Conservation (phyloP, 1,140 invertebrate genomes). For the Sycophila sp. region DNA sequence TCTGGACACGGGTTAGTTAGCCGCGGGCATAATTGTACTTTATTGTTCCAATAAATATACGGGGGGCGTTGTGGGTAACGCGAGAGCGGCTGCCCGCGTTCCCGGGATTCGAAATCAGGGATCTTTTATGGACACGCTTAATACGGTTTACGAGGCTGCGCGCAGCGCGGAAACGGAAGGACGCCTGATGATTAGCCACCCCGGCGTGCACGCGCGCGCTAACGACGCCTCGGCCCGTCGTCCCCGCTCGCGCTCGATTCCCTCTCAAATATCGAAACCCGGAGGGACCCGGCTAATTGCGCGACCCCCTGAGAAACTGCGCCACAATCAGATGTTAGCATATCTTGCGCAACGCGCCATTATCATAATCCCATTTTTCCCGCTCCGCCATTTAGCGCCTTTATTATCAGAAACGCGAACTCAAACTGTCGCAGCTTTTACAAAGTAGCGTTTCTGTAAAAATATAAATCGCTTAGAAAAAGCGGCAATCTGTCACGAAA, state of each 20-base stretch:
- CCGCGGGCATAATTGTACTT: conserved; percentile 56
- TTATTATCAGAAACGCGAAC: no score
- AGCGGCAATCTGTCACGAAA: no score
- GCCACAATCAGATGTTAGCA: not conserved
- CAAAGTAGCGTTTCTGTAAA: no score
- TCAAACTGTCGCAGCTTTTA: no score
- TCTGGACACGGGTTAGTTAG: conserved; percentile 49
- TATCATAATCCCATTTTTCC: not conserved
- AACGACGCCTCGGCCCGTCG: no score
- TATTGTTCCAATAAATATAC: conserved; percentile 63
- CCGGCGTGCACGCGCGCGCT: not conserved
- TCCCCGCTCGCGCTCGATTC: not conserved
- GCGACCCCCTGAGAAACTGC: conserved; percentile 10
- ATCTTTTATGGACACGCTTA: conserved; percentile 51
- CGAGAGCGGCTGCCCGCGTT: conserved; percentile 34
- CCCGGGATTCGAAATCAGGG: conserved; percentile 57
- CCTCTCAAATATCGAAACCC: no score
- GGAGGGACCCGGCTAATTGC: no score
- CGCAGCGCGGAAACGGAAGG: conserved; percentile 52
- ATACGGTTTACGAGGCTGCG: conserved; percentile 49
- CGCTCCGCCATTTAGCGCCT: no score
- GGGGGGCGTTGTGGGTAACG: conserved; percentile 42
- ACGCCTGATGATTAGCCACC: conserved; percentile 42
- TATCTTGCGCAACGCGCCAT: not conserved
- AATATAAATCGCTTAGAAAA: no score